Conservation (phyloP, 1,140 invertebrate genomes). For the Babylonia areolata region DNA sequence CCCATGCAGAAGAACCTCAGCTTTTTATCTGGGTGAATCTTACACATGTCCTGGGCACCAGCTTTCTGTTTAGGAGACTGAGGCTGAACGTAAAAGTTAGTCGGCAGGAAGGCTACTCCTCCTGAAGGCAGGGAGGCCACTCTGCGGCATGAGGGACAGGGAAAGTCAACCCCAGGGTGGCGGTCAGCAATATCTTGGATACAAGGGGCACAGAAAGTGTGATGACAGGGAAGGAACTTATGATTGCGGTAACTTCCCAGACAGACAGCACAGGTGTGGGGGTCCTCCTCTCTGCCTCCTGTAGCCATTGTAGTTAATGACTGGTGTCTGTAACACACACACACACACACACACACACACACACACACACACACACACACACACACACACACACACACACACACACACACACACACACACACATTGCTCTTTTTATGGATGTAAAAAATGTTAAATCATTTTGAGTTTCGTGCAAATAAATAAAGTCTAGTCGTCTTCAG, state of each 20-base stretch:
- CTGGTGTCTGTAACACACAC: neutral
- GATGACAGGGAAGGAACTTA: neutral
- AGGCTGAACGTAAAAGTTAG: neutral
- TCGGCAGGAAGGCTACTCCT: neutral
- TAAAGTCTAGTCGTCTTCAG: too few species aligned
- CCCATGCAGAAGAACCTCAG: neutral
- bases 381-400: neutral
- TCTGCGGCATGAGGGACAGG: neutral
- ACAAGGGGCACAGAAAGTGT: neutral
- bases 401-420: neutral
- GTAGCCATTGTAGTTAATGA: neutral
- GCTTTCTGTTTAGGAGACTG: neutral
- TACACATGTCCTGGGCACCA: neutral
- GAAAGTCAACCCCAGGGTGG: neutral
- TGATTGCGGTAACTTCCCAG: neutral
- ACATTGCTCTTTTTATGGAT: too few species aligned
- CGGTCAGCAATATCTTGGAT: neutral
- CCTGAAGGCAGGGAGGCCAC: neutral
- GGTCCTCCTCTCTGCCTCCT: neutral
- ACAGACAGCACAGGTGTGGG: neutral
- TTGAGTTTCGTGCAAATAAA: too few species aligned
- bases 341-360: neutral
- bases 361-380: neutral
- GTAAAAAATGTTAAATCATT: too few species aligned
- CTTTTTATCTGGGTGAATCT: neutral